phyloP scores from a whole-genome alignment of 2,113 vertebrate species.

The Panthera tigris region DNA sequence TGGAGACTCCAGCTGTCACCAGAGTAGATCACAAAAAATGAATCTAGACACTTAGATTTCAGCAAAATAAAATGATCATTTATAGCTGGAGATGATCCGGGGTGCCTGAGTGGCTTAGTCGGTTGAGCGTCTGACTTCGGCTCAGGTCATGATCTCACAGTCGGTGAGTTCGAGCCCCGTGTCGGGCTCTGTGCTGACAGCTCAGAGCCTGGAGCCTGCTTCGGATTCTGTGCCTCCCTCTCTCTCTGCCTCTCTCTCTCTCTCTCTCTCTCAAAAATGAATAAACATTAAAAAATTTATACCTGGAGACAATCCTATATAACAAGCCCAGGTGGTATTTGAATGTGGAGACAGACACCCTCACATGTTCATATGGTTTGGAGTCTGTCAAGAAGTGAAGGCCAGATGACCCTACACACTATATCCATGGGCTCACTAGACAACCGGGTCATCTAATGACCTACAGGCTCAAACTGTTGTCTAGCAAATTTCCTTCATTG shows the following conservation, averaged over 20 bases:
- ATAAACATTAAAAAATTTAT: too few species aligned
- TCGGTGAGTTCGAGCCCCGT: too few species aligned
- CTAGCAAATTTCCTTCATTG: neutral
- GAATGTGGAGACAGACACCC: neutral
- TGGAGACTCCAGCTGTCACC: neutral
- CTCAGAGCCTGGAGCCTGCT: too few species aligned
- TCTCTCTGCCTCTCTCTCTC: too few species aligned
- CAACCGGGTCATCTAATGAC: neutral
- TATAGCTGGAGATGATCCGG: neutral
- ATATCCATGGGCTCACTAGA: neutral
- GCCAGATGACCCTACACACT: rapidly evolving
- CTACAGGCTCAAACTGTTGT: neutral
- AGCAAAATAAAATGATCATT: neutral
- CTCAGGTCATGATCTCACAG: too few species aligned
- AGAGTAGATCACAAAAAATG: neutral
- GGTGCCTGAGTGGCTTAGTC: too few species aligned
- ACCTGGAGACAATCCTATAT: neutral
- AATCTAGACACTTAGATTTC: neutral
- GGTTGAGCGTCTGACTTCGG: too few species aligned
- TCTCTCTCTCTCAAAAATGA: too few species aligned
- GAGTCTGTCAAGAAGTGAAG: rapidly evolving
- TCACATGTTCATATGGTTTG: neutral
- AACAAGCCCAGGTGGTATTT: neutral
- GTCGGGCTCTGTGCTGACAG: too few species aligned
- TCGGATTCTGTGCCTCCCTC: too few species aligned